phyloP scores from a whole-genome alignment of 2,797 vertebrate species.

The Todus mexicanus region DNA sequence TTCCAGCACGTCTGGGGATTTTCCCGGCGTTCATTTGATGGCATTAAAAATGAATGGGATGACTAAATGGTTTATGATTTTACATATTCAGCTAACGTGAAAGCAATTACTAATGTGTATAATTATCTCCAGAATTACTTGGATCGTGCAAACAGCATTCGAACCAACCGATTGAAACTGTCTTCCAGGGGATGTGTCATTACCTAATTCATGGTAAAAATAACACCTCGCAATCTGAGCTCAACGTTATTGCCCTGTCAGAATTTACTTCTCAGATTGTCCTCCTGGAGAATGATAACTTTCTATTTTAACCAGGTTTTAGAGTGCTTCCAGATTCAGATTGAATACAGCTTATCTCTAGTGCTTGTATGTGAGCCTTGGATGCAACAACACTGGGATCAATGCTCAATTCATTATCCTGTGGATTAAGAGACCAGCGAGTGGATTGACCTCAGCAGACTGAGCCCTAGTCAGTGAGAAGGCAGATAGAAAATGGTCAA shows the following conservation, averaged over 20 bases:
- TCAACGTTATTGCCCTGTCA: not conserved
- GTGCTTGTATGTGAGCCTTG: not conserved
- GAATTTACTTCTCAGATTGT: not conserved
- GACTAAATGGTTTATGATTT: slow-evolving; percentile 2
- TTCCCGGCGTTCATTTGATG: not conserved
- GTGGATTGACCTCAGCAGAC: not conserved
- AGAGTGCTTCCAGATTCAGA: not conserved
- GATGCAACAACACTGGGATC: not conserved
- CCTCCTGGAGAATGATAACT: not conserved
- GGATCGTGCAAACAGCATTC: not conserved
- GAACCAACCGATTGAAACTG: not conserved
- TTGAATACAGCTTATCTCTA: not conserved
- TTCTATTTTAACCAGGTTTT: not conserved
- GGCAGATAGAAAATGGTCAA: not conserved
- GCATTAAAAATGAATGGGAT: slow-evolving; percentile 35
- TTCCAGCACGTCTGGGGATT: not conserved
- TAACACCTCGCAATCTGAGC: not conserved
- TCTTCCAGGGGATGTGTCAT: not conserved
- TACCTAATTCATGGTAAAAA: not conserved
- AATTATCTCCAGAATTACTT: slow-evolving; percentile 23
- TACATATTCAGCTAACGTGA: not conserved
- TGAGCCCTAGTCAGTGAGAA: not conserved
- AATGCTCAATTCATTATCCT: not conserved
- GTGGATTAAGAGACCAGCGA: not conserved
- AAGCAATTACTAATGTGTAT: slow-evolving; percentile 16